Base-by-base conservation (phyloP, 2,797 vertebrate genomes). In the Catamblyrhynchus diadema region DNA sequence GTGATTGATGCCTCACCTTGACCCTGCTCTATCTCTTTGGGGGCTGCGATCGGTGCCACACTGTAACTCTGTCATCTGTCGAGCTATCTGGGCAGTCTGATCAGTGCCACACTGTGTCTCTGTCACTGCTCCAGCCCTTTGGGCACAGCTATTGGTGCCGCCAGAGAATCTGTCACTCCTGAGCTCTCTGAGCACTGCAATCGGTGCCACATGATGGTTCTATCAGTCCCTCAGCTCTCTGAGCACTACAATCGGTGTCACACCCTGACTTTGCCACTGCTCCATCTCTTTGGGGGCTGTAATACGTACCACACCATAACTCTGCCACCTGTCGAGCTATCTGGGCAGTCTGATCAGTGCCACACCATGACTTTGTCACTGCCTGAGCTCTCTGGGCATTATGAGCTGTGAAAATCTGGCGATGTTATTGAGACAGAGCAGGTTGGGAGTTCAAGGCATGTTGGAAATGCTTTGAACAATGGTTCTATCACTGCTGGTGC, bases 401-500 rank as follows among this genome's bases (percentile, higher is more conserved):
- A 18, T 3, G 9, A 37, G 23, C 33, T 10, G 4, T 35, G 33
- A 57, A 57, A 48, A 9, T 9, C 8, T 5, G 27, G 21, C 2
- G 3, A 1, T 32, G 6, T 10, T 32, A 9, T 5, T 8, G 9
- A 12, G 12, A 4, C 37, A 8, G 27, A 2, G 42, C 21, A 4
- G 28, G 2, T 8, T 2, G 23, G 17, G 8, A 27, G 25, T 13
- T 23, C 0, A 14, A 13, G 7, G 48, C 6, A 2, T 9, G 7
- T 12, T n/a, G 54, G 50, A 9, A 83, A 21, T 5, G 33, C 23
- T 0, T 37, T 45, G 44, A 45, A 45, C 21, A 45, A 45, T 45
- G 21, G 44, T 45, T 45, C 44, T 45, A 45, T 45, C 44, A 22
- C 44, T 21, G 20, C 44, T 2, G 4, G 44, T 22, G 44, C 44